Evolutionary conservation across 2,113 vertebrate species (phyloP).

Genomic region (Xiphias gladius): DNA sequence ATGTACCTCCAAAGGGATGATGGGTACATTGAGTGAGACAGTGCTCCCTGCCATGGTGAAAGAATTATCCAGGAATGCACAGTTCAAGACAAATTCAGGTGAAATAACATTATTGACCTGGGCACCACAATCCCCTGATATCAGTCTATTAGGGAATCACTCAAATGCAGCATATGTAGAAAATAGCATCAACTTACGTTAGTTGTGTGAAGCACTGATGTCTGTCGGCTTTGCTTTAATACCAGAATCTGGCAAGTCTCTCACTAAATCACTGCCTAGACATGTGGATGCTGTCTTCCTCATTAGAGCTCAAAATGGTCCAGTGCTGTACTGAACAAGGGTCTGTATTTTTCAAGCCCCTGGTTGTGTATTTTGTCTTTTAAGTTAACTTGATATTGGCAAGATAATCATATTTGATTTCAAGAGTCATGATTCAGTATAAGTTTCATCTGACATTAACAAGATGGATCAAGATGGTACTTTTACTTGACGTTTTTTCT

Average conservation of each 20-base stretch:
- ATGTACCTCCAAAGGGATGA: slow-evolving; percentile 47
- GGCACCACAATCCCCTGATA: slow-evolving; percentile 29
- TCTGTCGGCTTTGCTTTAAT: slow-evolving; percentile 38
- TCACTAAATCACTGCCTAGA: slow-evolving; percentile 18
- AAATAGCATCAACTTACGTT: slow-evolving; percentile 8
- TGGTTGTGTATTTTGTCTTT: background rate
- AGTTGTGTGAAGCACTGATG: slow-evolving; percentile 13
- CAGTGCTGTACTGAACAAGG: background rate
- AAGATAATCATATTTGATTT: background rate
- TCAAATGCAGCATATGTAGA: slow-evolving; percentile 36
- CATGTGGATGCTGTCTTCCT: slow-evolving; percentile 1
- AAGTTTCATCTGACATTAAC: background rate
- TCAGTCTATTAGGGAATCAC: slow-evolving; percentile 22
- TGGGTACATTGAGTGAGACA: slow-evolving; percentile 48
- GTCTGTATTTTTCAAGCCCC: background rate
- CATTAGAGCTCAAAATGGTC: background rate
- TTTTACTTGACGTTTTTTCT: background rate
- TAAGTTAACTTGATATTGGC: background rate
- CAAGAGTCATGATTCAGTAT: background rate
- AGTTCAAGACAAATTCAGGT: slow-evolving; percentile 48
- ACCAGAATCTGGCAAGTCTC: background rate
- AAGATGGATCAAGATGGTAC: too few relatives aligned
- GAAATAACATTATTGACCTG: slow-evolving; percentile 39
- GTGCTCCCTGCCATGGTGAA: slow-evolving; percentile 37
- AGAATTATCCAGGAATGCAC: slow-evolving; percentile 40